Evolutionary conservation across 2,888 invertebrate species (phyloP), one percentile per base, ranked within the genome.

Genomic region (Psylliodes chrysocephalus): DNA sequence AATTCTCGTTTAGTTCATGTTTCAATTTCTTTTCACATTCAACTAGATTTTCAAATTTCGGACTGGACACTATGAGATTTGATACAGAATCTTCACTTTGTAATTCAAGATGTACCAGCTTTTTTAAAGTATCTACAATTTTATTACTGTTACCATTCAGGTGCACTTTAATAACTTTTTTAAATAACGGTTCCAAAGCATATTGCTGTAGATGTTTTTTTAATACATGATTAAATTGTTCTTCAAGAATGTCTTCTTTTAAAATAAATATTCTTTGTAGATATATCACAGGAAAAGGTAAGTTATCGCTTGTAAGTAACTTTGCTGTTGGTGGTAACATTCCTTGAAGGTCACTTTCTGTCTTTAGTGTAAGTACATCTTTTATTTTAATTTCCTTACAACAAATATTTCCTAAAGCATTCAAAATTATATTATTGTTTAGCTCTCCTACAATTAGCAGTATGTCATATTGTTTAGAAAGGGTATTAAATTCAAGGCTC

Each of bases 381-480:
- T 64, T 69, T 18, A 28, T 49, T 18, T 60, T 52, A 14, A 70
- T 54, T 22, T 71, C 68, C 56, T 74, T 71, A 47, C 66, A 64
- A 38, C 70, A 72, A 10, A 77, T 57, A 57, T 72, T 70, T 10
- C 71, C 70, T 17, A 78, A 19, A 4, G 75, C 71, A 64, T 67
- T 64, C 52, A 70, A 70, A 49, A 75, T 40, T 35, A 54, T 35
- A 30, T 65, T 63, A 46, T 66, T 62, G 15, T 67, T 60, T 2
- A 70, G 28, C 56, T 70, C 67, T 19, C 68, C 68, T 19, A 79
- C 60, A 28, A 77, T 57, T 7, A 80, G 51, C 1, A 78, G 68
- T 49, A 79, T 65, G 70, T 80, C 78, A 59, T 64, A 75, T 35
- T 74, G 66, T 61, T 74, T 78, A 10, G 64, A 57, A 15, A 70